Base-by-base conservation (phyloP, 2,888 invertebrate species). In the Luperina testacea region DNA sequence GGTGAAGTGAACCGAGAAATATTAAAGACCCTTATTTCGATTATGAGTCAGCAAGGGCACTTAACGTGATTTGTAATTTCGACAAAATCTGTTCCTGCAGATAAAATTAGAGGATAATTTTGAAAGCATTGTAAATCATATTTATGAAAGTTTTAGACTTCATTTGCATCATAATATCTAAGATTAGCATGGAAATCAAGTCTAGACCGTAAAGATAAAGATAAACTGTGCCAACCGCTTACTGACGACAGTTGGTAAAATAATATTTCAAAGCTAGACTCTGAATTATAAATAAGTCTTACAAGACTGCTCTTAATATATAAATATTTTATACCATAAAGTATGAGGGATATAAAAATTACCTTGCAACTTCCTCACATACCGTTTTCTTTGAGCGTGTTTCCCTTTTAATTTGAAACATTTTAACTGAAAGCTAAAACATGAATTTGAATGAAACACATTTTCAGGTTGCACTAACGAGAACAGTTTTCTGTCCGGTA, bases 241-340 rank as follows among this genome's bases (percentile, higher is more conserved):
- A 83, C 76, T 59, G 80, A 75, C 69, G 32, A 67, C 77, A 71
- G 75, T 86, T 72, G 69, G 73, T 75, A 57, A 74, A 77, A 80
- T 86, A 89, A 82, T 82, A 89, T 81, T 78, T 77, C 77, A 76
- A 72, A 69, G 57, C 45, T 57, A 78, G 73, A 53, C 69, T 81
- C 81, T 74, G 82, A 87, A 84, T 87, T 86, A 82, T 76, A 84
- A 88, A 84, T 67, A 79, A 86, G 45, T 78, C 69, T 65, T 78
- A 83, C 81, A 82, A 77, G 78, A 78, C 75, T 77, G 79, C 77
- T 82, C 76, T 70, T 80, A 84, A 73, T 81, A 82, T 68, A 87
- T 84, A 87, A 81, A 88, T 88, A 86, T 89, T 82, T 78, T 75
- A 89, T 81, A 59, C 32, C 61, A 53, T 77, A 75, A 75, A 80